Conservation (phyloP, 2,797 vertebrate species). For the Tapirus indicus region DNA sequence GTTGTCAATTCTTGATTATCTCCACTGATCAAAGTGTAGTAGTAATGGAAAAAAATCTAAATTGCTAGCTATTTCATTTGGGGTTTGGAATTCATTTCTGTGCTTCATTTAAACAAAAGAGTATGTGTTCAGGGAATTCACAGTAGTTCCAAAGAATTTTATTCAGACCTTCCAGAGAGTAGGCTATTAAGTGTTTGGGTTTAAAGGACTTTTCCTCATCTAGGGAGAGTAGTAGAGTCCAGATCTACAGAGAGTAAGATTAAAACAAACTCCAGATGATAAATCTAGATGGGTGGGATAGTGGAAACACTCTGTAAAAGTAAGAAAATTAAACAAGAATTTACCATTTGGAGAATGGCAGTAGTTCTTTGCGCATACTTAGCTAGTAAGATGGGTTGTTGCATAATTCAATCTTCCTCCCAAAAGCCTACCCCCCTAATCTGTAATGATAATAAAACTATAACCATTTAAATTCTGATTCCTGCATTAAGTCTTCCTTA, state of each 20-base stretch:
- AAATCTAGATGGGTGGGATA: background rate
- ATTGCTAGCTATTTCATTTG: background rate
- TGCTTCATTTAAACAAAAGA: slow-evolving; percentile 28
- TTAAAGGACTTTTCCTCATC: background rate
- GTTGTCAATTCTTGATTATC: slow-evolving; percentile 30
- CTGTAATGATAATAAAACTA: slow-evolving; percentile 54
- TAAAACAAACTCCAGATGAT: background rate
- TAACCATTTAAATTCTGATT: slow-evolving; percentile 25
- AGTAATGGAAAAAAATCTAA: slow-evolving; percentile 28
- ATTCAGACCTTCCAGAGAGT: background rate
- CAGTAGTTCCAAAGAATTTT: background rate
- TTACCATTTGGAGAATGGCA: background rate
- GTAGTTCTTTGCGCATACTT: background rate
- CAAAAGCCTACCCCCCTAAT: background rate
- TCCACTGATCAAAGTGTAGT: slow-evolving; percentile 18
- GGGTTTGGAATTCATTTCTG: background rate
- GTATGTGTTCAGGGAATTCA: background rate
- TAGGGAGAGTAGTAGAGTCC: background rate
- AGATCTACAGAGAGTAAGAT: background rate
- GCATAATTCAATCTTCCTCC: slow-evolving; percentile 36
- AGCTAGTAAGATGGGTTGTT: background rate
- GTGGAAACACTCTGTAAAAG: background rate
- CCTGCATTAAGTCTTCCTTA: slow-evolving; percentile 12
- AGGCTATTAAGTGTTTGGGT: background rate
- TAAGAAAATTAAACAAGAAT: background rate